phyloP scores from a whole-genome alignment of 2,888 invertebrate species.

The Sesamia inferens region DNA sequence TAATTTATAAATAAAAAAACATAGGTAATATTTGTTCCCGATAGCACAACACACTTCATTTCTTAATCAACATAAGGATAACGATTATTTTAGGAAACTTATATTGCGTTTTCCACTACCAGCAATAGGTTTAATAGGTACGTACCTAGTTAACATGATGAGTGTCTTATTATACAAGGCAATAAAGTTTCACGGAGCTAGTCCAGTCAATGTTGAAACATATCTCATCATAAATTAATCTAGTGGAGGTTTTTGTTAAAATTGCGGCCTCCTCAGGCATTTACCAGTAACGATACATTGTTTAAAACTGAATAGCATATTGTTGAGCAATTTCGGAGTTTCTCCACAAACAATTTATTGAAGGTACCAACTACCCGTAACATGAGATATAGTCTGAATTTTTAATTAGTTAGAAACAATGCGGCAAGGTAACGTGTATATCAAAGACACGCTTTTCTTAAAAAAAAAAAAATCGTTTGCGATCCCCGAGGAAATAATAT shows the following conservation, averaged over 20 bases:
- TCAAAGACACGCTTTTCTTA: neutral
- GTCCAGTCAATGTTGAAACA: constrained; percentile 26
- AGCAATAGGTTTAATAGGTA: neutral
- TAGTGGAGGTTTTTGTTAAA: constrained; percentile 12
- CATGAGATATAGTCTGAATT: constrained; percentile 17
- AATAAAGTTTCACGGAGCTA: neutral
- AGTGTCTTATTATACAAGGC: neutral
- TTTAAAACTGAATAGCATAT: constrained; percentile 47
- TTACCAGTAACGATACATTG: constrained; percentile 56
- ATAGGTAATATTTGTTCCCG: neutral
- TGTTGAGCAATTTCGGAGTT: constrained; percentile 49
- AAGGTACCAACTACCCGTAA: constrained; percentile 19
- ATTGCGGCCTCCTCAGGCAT: constrained; percentile 15
- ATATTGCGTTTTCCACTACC: neutral
- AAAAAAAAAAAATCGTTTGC: neutral
- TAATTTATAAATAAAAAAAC: no score
- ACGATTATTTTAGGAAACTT: neutral
- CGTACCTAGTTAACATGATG: neutral
- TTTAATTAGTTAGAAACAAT: constrained; percentile 39
- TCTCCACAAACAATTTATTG: constrained; percentile 35
- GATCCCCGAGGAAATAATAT: neutral
- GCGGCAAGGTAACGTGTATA: constrained; percentile 8
- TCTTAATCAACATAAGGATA: neutral
- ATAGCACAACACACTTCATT: neutral
- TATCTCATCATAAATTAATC: constrained; percentile 46